A percentile compares a stretch with the other conserved stretches of the same genome.
Conservation (phyloP, 2,113 vertebrate species). For the Genyomyrus donnyi region DNA sequence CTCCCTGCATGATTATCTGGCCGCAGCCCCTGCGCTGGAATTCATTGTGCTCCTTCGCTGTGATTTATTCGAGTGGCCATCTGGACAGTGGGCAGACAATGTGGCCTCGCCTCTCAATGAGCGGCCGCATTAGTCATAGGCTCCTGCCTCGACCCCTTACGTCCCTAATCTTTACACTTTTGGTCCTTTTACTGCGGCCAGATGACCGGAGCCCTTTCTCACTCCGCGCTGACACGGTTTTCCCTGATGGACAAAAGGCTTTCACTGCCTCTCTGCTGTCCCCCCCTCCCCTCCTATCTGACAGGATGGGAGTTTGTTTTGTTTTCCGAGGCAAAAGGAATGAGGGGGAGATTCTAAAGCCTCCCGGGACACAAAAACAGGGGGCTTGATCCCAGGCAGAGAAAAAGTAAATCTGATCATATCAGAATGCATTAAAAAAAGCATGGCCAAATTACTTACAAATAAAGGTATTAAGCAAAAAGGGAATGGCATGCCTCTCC, state of each 20-base stretch:
- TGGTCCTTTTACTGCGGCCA: constrained; percentile 45
- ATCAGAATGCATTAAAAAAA: constrained; percentile 44
- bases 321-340: constrained; percentile 44
- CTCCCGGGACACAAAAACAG: constrained; percentile 25
- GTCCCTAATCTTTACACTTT: constrained; percentile 57
- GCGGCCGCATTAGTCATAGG: constrained; percentile 74
- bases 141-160: constrained; percentile 61
- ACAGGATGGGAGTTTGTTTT: constrained; percentile 57
- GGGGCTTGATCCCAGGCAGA: constrained; percentile 30
- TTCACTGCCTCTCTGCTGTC: constrained; percentile 53
- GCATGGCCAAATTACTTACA: constrained; percentile 51
- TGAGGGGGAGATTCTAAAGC: constrained; percentile 33
- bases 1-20: constrained; percentile 30
- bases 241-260: constrained; percentile 64
- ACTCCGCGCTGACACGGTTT: constrained; percentile 55
- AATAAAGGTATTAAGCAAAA: constrained; percentile 56
- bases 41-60: constrained; percentile 27
- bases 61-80: constrained; percentile 67
- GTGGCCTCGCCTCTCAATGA: constrained; percentile 49
- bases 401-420: constrained; percentile 44
- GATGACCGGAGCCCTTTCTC: constrained; percentile 49
- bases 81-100: constrained; percentile 62
- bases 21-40: constrained; percentile 30
- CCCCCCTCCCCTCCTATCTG: constrained; percentile 34
- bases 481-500: constrained; percentile 47